Evolutionary conservation across 2,113 vertebrate species (phyloP), one percentile per base, ranked within the genome.

Genomic region (Cyanoderma ruficeps): DNA sequence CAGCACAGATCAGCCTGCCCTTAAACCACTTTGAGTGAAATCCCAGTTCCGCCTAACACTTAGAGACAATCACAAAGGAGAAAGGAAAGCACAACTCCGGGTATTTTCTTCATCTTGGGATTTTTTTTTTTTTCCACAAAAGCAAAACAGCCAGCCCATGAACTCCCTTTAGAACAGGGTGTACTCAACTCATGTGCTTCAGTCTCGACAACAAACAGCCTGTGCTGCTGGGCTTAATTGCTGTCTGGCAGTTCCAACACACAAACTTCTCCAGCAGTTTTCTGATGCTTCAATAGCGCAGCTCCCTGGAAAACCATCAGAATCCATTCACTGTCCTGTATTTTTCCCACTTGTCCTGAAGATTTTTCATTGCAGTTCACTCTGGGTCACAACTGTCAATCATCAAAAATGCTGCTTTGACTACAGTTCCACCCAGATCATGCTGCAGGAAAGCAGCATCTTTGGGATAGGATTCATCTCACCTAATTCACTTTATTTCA

Each of bases 191-290:
- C 82, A 11, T 76, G 55, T 63, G 94, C 72, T 90, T 63, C 86
- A 81, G 69, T 71, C 91, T 92, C 7, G 1, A 90, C 83, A 95
- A 88, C 93, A 94, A 90, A 81, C 93, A 95, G 89, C 80, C 72
- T 16, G 0, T 31, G 91, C 84, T 94, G 89, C 72, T 92, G 89
- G 56, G 90, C 64, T 83, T 80, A 83, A 86, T 83, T 94, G 91
- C 68, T 89, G 15, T 67, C 93, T 95, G 87, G 92, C 95, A 96
- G 75, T 75, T 75, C 57, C 37, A 90, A 92, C 65, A 75, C 8
- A 3, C 63, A 69, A 94, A 83, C 74, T 88, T 93, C 80, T 92
- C 89, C 93, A 87, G 80, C 83, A 75, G 93, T 93, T 93, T 88
- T 90, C 44, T 42, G 83, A 87, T 39, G 72, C 67, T 81, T 60